A percentile compares a stretch with the other conserved stretches of the same genome.
These are phyloP conservation scores for Silvanus unidentatus DNA, from an alignment of 2,888 invertebrate species.

Conservation along the genomic window DNA sequence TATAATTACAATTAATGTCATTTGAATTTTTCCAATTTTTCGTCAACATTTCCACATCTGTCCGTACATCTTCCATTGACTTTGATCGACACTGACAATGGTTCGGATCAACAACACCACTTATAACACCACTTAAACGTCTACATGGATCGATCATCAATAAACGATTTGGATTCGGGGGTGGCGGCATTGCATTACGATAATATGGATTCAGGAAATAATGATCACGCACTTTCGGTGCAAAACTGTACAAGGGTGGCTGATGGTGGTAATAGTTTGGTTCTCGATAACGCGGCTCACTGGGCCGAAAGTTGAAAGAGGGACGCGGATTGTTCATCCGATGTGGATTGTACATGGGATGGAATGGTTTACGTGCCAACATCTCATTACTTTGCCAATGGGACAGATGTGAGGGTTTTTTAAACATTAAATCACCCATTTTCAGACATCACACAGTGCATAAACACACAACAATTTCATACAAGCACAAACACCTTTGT, in stretches of 20 bases:
- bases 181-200: conserved; percentile 59
- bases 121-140: conserved; percentile 20
- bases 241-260: conserved; percentile 39
- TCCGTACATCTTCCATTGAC: conserved; percentile 67
- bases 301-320: conserved; percentile 34
- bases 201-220: conserved; percentile 67
- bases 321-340: conserved; percentile 23
- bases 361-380: conserved; percentile 54
- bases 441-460: conserved; percentile 8
- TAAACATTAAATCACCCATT: conserved; percentile 57
- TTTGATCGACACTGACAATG: conserved; percentile 62
- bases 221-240: conserved; percentile 50
- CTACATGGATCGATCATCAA: conserved; percentile 38
- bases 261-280: conserved; percentile 49
- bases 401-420: conserved; percentile 53
- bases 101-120: conserved; percentile 13
- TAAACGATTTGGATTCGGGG: conserved; percentile 43
- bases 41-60: conserved; percentile 49
- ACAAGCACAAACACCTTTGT: conserved; percentile 14
- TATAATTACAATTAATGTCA: conserved; percentile 58
- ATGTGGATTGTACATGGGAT: conserved; percentile 34
- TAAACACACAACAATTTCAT: conserved; percentile 3
- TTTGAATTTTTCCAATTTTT: conserved; percentile 55
- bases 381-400: conserved; percentile 45
- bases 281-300: conserved; percentile 29